Percentiles rank a stretch among this genome's conserved stretches.
These are phyloP conservation scores for Xerus inauris DNA, from an alignment of 2,113 vertebrate species.

Conservation along the genomic window DNA sequence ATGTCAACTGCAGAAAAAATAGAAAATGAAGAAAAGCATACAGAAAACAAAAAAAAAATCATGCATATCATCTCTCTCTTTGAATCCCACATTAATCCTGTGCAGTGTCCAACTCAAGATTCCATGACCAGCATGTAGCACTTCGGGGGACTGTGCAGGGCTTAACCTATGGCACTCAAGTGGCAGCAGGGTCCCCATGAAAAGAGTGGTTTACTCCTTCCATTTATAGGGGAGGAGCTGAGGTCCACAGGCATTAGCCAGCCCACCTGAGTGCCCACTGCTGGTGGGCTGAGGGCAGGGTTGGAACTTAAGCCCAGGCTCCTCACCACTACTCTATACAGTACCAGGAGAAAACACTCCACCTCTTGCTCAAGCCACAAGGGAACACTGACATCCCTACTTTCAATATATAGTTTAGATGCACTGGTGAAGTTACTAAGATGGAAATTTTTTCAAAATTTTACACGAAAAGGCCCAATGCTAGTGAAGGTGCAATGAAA, in stretches of 20 bases:
- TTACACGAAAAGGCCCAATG: not conserved
- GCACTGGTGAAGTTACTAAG: not conserved
- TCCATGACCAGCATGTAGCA: accelerated
- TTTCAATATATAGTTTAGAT: not conserved
- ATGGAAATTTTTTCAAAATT: not conserved
- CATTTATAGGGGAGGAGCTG: accelerated
- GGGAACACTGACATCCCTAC: not conserved
- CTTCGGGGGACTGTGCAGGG: accelerated
- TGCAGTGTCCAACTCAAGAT: not conserved
- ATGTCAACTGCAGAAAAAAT: not conserved
- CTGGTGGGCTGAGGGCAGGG: accelerated
- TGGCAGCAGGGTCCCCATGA: not conserved
- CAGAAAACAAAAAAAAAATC: not conserved
- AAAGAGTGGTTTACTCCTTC: not conserved
- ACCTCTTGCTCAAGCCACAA: not conserved
- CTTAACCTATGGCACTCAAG: not conserved
- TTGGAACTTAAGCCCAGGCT: no score
- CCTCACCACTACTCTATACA: not conserved
- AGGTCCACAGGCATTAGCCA: not conserved
- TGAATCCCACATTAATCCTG: not conserved
- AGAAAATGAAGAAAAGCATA: not conserved
- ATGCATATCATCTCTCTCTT: not conserved
- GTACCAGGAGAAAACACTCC: no score
- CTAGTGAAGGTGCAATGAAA: not conserved
- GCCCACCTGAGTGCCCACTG: not conserved